Evolutionary conservation across 37 sponge, comb jelly and placozoan species (phyloP), one percentile per base, ranked within the genome.

Genomic region (Aphrocallistes beatrix): DNA sequence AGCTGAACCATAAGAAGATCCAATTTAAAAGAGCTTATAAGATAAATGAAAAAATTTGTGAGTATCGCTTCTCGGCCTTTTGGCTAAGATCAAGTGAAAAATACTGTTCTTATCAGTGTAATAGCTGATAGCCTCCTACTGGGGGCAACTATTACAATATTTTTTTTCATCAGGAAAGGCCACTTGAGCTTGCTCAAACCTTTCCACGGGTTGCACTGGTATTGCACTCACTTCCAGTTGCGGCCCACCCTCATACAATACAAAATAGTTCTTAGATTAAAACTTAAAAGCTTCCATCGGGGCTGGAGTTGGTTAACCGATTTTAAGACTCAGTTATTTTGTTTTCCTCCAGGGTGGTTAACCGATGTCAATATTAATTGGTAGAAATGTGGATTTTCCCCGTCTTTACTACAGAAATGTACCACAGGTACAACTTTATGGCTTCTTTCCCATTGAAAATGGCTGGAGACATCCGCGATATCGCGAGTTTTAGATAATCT

Each of bases 21-120:
- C 1, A 60, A 32, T 28, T 25, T 3, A 60, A 60, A 25, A 19
- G n/a, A 60, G 17, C 75, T 60, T 25, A 60, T 60, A 60, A 60
- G 34, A 19, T 60, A 60, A 25, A 30, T 19, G 10, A 60, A 13
- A 60, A 60, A 25, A 25, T 19, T 32, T 25, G 10, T 21, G 3
- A 28, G 32, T 60, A 88, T 88, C 88, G 88, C 88, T 88, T 88
- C 88, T 88, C 88, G 88, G 88, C 85, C 90, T 90, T 81, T 90
- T 90, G 88, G 90, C 90, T 90, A 90, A 90, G 90, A 90, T 90
- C 90, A 90, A 90, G 90, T 90, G 86, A 82, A 87, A 90, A 87
- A 83, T 88, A 83, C 90, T 87, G 90, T 90, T 90, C 90, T 90
- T 90, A 86, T 85, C 88, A 90, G 90, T 88, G 87, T 90, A 90